These are phyloP conservation scores for Potorous gilbertii DNA, from an alignment of 2,797 vertebrate genomes.

Conservation along the genomic window DNA sequence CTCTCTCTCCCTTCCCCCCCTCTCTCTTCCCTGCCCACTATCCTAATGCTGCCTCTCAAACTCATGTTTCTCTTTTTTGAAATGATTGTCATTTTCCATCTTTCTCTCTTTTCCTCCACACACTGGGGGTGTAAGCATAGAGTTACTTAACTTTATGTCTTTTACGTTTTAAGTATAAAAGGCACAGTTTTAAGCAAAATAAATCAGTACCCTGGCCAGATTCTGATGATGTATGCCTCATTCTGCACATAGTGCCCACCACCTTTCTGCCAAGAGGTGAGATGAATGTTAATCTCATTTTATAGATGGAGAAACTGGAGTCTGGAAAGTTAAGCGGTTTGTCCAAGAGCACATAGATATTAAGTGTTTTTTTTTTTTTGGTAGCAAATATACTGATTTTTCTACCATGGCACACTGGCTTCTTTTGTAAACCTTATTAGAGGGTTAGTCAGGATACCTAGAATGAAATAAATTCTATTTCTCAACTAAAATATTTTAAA, in stretches of 20 bases:
- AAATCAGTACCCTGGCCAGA: not conserved
- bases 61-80: not conserved
- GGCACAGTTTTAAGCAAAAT: not conserved
- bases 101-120: not conserved
- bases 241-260: not conserved
- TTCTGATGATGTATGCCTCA: not conserved
- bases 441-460: not conserved
- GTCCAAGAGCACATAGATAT: not conserved
- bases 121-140: not conserved
- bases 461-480: not conserved
- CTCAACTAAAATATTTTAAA: not conserved
- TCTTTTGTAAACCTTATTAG: not conserved
- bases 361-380: not conserved
- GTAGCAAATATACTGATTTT: not conserved
- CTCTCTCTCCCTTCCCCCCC: no score
- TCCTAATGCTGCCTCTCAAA: not conserved
- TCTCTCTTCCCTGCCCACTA: not conserved
- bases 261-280: not conserved
- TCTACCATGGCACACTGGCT: not conserved
- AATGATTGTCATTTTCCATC: not conserved
- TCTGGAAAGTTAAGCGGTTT: constrained; percentile 49
- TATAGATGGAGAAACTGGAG: constrained; percentile 23
- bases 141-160: not conserved
- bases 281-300: not conserved
- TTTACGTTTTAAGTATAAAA: not conserved